Evolutionary conservation across 2,113 vertebrate species (phyloP), one percentile per base, ranked within the genome.

Genomic region (Cyprinus carpio): DNA sequence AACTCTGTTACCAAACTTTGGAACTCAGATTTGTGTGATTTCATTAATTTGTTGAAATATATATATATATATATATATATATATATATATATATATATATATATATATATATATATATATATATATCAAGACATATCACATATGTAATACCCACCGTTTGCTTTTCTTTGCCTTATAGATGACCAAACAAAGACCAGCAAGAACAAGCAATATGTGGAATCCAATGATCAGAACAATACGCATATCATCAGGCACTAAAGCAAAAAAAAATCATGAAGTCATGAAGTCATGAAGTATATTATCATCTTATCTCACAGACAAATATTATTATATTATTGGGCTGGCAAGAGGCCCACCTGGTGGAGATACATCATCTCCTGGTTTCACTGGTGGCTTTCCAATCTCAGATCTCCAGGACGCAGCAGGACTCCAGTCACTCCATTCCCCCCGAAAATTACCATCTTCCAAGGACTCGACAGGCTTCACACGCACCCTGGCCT

Each of bases 391-490:
- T 29, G 15, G 49, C 16, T 54, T 31, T 76, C 75, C 49, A 20
- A 31, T 2, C 29, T 72, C 81, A 29, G 29, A 87, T 6, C 2
- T 43, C 92, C 92, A 94, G 82, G 90, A 85, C 2, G 85, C 67
- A 0, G 80, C 49, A 2, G 90, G 91, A 86, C 95, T 93, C 95
- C 95, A 95, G 84, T 92, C 29, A 37, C 95, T 95, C 94, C 94
- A 95, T 5, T 83, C 78, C 75, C 79, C 85, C 6, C 0, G 18
- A 4, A 49, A 11, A 0, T 11, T 0, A 0, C 11, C 20, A 0
- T 4, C 0, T 0, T 0, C 0, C 0, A 0, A 0, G 0, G 0
- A 0, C 0, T 81, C 54, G 1, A 49, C 0, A 2, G 92, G 88
- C 43, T 37, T 87, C 43, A 94, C 92, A 62, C 92, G 86, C 7